Base-by-base conservation (phyloP, 2,113 vertebrate species). In the Lepus americanus region DNA sequence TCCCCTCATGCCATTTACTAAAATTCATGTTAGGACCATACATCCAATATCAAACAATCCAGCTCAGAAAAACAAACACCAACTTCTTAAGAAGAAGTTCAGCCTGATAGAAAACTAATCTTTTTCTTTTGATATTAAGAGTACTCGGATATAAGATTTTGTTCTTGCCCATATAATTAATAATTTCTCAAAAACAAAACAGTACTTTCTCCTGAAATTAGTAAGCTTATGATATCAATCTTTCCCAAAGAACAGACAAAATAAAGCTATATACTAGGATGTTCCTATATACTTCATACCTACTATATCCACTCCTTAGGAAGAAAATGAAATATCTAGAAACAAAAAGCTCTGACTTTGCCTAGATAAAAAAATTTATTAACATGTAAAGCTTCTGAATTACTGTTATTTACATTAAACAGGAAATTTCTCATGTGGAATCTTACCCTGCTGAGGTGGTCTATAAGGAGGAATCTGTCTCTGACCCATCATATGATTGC, bases 391-490 rank as follows among this genome's bases (percentile, higher is more conserved):
- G 61, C 31, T 72, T 92, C 97, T 67, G 11, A 69, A 92, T 63
- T 49, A 39, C 20, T 36, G n/a, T 94, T 84, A 90, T 91, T 95
- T 95, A 92, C 86, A 94, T 69, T 66, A 49, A 16, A 5, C 11
- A 67, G 23, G 44, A 92, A 88, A 96, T 64, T 0, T 66, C 27
- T 69, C 67, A 66, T 55, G 23, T 20, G 90, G 61, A 49, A 27
- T 69, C 97, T 95, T 99, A 99, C 99, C 99, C 99, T 99, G 99
- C 96, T 99, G 99, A 39, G 99, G 99, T 5, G 99, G 99, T 95
- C 99, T 99, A 97, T 99, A 99, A 0, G 99, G 99, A 49, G 99
- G 99, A 98, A 99, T 99, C 93, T 99, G 99, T 95, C 99, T 99
- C 98, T 99, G 99, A 23, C 99, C 99, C 98, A 99, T 99, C 98